Conservation (phyloP, 2,113 vertebrate genomes). For the Antechinus stuartii region DNA sequence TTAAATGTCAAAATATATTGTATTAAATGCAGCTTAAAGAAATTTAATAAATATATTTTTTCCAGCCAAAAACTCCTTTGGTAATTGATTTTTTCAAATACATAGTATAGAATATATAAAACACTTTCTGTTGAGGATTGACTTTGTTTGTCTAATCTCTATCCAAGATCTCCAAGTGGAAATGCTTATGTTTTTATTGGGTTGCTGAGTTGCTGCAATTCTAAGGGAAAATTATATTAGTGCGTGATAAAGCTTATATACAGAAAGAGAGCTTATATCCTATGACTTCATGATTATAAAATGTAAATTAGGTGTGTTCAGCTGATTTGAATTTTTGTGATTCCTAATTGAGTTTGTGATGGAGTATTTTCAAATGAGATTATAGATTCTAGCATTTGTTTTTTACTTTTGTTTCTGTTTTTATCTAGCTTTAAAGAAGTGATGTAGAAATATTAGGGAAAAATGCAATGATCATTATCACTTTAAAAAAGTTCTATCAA, state of each 20-base stretch:
- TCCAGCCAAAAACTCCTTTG: constrained; percentile 36
- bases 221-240: background rate
- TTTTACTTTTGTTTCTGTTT: constrained; percentile 25
- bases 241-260: background rate
- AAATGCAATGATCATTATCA: background rate
- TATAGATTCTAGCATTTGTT: constrained; percentile 23
- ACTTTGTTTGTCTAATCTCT: constrained; percentile 7
- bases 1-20: constrained; percentile 52
- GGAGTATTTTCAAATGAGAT: constrained; percentile 38
- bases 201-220: background rate
- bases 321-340: constrained; percentile 23
- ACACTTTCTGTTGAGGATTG: background rate
- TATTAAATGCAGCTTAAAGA: constrained; percentile 46
- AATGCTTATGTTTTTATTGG: background rate
- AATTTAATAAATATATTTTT: background rate
- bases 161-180: background rate
- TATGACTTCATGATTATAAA: constrained; percentile 21
- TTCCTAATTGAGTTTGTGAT: constrained; percentile 41
- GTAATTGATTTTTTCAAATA: constrained; percentile 36
- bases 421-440: constrained; percentile 46
- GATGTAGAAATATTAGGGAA: constrained; percentile 42
- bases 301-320: constrained; percentile 1
- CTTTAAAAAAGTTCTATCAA: background rate
- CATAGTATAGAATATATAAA: background rate
- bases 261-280: background rate